Base-by-base conservation (phyloP, 2,797 vertebrate species). In the Hipposideros larvatus region DNA sequence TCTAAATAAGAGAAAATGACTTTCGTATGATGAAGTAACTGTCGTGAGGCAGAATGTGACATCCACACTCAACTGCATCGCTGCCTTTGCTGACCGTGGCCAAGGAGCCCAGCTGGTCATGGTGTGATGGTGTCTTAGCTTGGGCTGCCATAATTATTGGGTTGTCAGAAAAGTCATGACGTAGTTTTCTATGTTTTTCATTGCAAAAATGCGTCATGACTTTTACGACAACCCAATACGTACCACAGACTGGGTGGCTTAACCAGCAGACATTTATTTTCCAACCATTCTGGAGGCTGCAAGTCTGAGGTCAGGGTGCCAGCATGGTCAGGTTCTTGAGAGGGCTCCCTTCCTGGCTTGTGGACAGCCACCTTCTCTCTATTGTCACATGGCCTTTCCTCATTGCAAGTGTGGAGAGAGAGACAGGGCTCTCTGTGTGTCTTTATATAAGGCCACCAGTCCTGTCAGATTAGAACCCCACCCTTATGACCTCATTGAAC, bases 31-130 rank as follows among this genome's bases (percentile, higher is more conserved):
- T 31, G 31, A 55, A 79, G 55, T n/a, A 10, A 28, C 79, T 57
- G 11, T 37, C 1, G 0, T 15, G 14, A 15, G 53, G 37, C 31
- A 6, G 28, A 22, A 13, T 0, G 11, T 19, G 51, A 3, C 41
- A 28, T 37, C 11, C 18, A 2, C 9, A 21, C 59, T 24, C 1
- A 31, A 31, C 53, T 7, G 2, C 0, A 8, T 24, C 74, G 43
- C 68, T 21, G 4, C 66, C n/a, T 71, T 43, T 0, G 16, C 11
- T 43, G 26, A 14, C 84, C 4, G 0, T 16, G 31, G 74, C 57
- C 1, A 0, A 51, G 22, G 77, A 77, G 9, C 21, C 28, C 74
- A 28, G 3, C 48, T 46, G 28, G 51, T 24, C 10, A 0, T 5
- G 19, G 22, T 16, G 21, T 21, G 34, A 5, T 8, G 26, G 4